Evolutionary conservation across 2,113 vertebrate species (phyloP).

Genomic region (Tiliqua scincoides): DNA sequence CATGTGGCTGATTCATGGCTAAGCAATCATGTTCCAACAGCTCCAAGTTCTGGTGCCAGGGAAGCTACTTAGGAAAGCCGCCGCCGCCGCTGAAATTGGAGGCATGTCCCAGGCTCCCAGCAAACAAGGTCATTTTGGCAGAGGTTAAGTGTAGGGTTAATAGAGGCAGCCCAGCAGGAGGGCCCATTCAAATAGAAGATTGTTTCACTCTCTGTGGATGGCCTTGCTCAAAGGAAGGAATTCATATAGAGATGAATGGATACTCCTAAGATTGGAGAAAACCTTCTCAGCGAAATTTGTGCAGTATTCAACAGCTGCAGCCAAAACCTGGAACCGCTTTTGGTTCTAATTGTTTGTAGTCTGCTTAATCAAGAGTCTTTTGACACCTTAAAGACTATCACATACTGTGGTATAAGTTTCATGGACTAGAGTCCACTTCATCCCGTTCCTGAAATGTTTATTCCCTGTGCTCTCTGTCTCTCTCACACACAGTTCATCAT

Average conservation of each 20-base stretch:
- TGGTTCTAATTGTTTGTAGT: background rate
- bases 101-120: conserved; percentile 11
- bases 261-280: background rate
- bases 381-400: background rate
- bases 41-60: conserved; percentile 18
- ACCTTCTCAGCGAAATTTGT: background rate
- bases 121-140: background rate
- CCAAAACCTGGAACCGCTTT: background rate
- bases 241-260: background rate
- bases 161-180: background rate
- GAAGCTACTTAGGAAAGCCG: conserved; percentile 7
- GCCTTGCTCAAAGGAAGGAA: background rate
- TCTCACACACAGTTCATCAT: too few species aligned
- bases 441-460: background rate
- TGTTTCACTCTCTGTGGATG: background rate
- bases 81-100: conserved; percentile 14
- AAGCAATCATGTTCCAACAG: conserved; percentile 10
- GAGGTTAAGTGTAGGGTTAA: background rate
- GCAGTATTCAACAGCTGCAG: background rate
- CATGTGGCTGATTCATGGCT: conserved; percentile 13
- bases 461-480: too few species aligned
- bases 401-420: background rate
- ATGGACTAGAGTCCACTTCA: background rate
- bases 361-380: background rate
- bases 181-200: background rate